A percentile compares a stretch with the other conserved stretches of the same genome.
Evolutionary conservation across 37 sponge, comb jelly and placozoan genomes (phyloP).

Genomic region (Corticium candelabrum): DNA sequence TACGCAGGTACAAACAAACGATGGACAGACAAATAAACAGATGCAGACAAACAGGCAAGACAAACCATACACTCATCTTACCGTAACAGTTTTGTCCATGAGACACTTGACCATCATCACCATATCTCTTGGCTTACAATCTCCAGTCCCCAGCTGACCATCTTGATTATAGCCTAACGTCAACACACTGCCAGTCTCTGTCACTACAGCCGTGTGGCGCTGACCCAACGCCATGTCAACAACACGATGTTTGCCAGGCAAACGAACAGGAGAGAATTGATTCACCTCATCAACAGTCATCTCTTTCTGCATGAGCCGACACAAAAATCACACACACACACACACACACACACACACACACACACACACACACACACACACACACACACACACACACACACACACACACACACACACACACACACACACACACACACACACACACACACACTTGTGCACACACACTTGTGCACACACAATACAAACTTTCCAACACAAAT

Average conservation of each 20-base stretch:
- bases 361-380: too few species aligned
- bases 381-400: too few species aligned
- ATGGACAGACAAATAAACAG: too few species aligned
- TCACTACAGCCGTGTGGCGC: constrained; percentile 74
- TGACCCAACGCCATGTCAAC: constrained; percentile 79
- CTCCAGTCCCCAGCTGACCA: constrained; percentile 82
- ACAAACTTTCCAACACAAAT: not conserved
- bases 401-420: too few species aligned
- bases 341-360: not conserved
- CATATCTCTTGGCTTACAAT: constrained; percentile 15
- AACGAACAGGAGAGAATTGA: constrained; percentile 64
- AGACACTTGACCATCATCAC: constrained; percentile 36
- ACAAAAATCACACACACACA: constrained; percentile 3
- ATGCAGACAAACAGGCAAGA: too few species aligned
- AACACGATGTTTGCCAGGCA: constrained; percentile 68
- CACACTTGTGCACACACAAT: too few species aligned
- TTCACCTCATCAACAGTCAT: constrained; percentile 34
- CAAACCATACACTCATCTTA: too few species aligned
- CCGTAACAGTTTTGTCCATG: constrained; percentile 27
- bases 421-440: too few species aligned
- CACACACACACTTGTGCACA: too few species aligned
- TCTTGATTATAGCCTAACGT: constrained; percentile 85
- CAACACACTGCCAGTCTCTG: constrained; percentile 66
- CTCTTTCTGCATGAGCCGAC: constrained; percentile 31
- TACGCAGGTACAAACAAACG: too few species aligned